Base-by-base conservation (phyloP, 2,797 vertebrate genomes). In the Pseudochirops cupreus region DNA sequence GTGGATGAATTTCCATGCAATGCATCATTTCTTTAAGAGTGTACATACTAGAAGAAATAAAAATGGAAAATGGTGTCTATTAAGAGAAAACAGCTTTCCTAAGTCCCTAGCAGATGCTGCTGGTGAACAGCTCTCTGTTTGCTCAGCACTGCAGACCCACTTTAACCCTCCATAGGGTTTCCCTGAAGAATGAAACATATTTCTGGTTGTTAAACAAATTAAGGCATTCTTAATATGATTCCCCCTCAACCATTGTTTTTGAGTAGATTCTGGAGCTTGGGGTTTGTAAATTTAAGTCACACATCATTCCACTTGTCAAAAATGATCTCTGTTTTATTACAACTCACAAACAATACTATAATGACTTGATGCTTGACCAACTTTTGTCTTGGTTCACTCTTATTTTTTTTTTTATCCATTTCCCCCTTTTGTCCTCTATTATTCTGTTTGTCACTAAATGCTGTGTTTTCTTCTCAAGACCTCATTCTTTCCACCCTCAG, bases 1-100 rank as follows among this genome's bases (percentile, higher is more conserved):
- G 94, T 95, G 97, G 90, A 91, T 97, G 96, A 98, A 97, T 97
- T 98, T 97, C 97, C 67, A 24, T 93, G 96, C 93, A 97, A 82
- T 98, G 94, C 93, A 94, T 93, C 92, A 95, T 97, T 98, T 97
- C 94, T 95, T n/a, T 93, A 95, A 74, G 96, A 95, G 57, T 96
- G 97, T 97, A 92, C 53, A 96, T 33, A 94, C n/a, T 94, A 96
- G 24, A 87, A 97, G 67, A 94, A 97, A 57, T 96, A 56, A 96
- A 96, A 74, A 97, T 62, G 91, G 92, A 95, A 92, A 98, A 98
- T 95, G 91, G 11, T 92, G 90, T 90, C 33, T 97, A 97, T 97
- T 96, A 96, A 96, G 97, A 91, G 52, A 53, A 93, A 96, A 96
- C 26, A 96, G n/a, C 11, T 98, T 97, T 97, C 91, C 91, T 96